A percentile compares a stretch with the other conserved stretches of the same genome.
These are phyloP conservation scores for Dolichoris vasculosae DNA, from an alignment of 1,140 invertebrate species.

Conservation along the genomic window DNA sequence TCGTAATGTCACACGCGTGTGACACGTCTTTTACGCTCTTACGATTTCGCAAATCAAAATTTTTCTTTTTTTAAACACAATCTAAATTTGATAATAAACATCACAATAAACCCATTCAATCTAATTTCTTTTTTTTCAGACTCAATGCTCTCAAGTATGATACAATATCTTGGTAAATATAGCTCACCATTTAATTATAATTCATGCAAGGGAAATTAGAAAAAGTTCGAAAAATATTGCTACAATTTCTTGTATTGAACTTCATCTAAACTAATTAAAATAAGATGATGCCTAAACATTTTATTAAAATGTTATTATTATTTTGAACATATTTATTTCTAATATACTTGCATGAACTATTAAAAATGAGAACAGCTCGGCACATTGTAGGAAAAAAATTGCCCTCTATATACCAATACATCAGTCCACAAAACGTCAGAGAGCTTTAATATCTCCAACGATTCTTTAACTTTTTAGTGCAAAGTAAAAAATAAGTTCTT, in stretches of 20 bases:
- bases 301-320: not conserved
- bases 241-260: not conserved
- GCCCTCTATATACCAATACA: constrained; percentile 50
- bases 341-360: constrained; percentile 43
- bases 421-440: constrained; percentile 50
- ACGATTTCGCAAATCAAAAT: constrained; percentile 35
- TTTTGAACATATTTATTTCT: constrained; percentile 2
- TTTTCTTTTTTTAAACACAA: constrained; percentile 41
- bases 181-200: constrained; percentile 43
- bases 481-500: constrained; percentile 51
- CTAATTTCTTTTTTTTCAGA: constrained; percentile 51
- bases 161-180: constrained; percentile 54
- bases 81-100: constrained; percentile 52
- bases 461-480: constrained; percentile 38
- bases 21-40: constrained; percentile 29
- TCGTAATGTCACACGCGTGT: constrained; percentile 28
- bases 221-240: constrained; percentile 33
- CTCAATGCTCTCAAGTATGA: constrained; percentile 55
- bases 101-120: constrained; percentile 53
- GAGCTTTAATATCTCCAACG: constrained; percentile 39
- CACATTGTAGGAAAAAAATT: constrained; percentile 50
- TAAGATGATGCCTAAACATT: not conserved
- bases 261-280: constrained; percentile 21
- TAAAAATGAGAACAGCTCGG: constrained; percentile 45
- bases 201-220: constrained; percentile 38